Conservation (phyloP, 2,113 vertebrate species). For the Chaenocephalus aceratus region DNA sequence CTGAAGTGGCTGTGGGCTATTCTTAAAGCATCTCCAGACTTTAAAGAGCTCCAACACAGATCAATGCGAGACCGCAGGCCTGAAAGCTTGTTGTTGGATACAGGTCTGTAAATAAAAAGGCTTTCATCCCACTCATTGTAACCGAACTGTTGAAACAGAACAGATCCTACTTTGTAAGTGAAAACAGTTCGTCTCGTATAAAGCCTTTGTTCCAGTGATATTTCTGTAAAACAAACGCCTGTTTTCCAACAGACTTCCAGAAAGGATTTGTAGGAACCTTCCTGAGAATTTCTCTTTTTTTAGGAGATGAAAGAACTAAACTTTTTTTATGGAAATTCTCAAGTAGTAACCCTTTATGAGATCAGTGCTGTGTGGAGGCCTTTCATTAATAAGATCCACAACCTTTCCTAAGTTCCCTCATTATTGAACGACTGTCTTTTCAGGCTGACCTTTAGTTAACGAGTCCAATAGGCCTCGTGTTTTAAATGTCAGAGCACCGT, state of each 20-base stretch:
- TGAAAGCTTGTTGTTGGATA: conserved; percentile 38
- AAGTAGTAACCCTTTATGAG: background rate
- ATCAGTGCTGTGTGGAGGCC: background rate
- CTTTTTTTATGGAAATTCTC: background rate
- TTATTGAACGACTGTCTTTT: background rate
- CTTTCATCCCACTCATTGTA: conserved; percentile 15
- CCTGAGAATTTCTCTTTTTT: conserved; percentile 28
- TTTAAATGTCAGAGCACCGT: background rate
- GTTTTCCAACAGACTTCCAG: background rate
- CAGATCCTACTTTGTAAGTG: background rate
- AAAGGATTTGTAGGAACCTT: background rate
- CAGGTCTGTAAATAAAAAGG: conserved; percentile 31
- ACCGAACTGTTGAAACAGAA: conserved; percentile 12
- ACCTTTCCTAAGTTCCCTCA: background rate
- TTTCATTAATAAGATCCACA: background rate
- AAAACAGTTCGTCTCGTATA: background rate
- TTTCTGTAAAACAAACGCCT: background rate
- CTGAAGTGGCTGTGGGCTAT: conserved; percentile 22
- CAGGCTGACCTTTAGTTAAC: background rate
- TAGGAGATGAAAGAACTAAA: background rate
- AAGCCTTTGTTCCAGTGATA: background rate
- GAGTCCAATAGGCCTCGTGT: background rate
- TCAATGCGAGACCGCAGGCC: conserved; percentile 45
- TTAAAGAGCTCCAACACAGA: conserved; percentile 35
- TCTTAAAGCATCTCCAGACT: conserved; percentile 60